Percentiles rank a stretch among this genome's conserved stretches.
Conservation (phyloP, 1,140 invertebrate species). For the Dendrolimus kikuchii region DNA sequence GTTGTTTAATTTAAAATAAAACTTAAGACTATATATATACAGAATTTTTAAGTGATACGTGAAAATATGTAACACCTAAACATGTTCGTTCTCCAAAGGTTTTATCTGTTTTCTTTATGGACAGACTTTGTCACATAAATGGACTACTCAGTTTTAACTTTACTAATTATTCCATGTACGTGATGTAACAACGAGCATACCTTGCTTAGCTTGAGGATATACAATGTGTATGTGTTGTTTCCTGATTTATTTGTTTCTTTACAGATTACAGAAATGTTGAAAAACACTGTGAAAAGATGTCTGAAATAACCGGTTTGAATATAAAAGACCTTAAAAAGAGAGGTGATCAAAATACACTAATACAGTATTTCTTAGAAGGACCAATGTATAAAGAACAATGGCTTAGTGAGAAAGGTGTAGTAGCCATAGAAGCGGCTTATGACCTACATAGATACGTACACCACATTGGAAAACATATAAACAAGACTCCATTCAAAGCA, state of each 20-base stretch:
- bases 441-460: constrained; percentile 25
- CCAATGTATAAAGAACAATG: constrained; percentile 37
- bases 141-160: too few relatives aligned
- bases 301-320: constrained; percentile 41
- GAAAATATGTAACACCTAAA: too few relatives aligned
- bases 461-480: constrained; percentile 33
- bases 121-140: too few relatives aligned
- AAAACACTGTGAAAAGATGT: constrained; percentile 40
- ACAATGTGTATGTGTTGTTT: too few relatives aligned
- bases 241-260: constrained; percentile 8
- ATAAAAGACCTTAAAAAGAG: constrained; percentile 40
- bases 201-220: too few relatives aligned
- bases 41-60: too few relatives aligned
- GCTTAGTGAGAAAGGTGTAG: constrained; percentile 29
- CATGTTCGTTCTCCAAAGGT: too few relatives aligned
- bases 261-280: constrained; percentile 43
- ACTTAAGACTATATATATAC: too few relatives aligned
- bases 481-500: constrained; percentile 27
- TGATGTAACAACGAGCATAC: too few relatives aligned
- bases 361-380: constrained; percentile 51
- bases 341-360: constrained; percentile 43
- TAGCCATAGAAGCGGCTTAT: constrained; percentile 35
- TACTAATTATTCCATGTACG: too few relatives aligned
- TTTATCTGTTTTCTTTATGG: too few relatives aligned
- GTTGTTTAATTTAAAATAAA: too few relatives aligned